phyloP scores from a whole-genome alignment of 2,113 vertebrate species.

The Cyprinodon tularosa region DNA sequence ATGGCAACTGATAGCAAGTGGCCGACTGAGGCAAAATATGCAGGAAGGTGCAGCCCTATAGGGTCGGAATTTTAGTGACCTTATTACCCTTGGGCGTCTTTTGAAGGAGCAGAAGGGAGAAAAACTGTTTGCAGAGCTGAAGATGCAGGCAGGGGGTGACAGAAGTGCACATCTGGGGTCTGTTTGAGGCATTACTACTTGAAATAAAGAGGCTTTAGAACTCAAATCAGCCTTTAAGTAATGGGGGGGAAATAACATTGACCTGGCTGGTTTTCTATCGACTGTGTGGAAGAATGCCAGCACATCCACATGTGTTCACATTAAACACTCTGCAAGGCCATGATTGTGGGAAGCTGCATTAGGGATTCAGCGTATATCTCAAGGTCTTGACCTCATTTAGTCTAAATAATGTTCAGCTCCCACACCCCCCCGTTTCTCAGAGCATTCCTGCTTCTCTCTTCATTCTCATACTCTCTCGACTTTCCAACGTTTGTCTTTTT shows the following conservation, averaged over 20 bases:
- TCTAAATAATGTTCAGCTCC: slow-evolving; percentile 74
- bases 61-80: slow-evolving; percentile 53
- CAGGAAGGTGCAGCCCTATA: slow-evolving; percentile 45
- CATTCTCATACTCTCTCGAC: slow-evolving; percentile 7
- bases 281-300: slow-evolving; percentile 20
- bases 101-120: slow-evolving; percentile 12
- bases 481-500: slow-evolving; percentile 1
- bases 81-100: slow-evolving; percentile 29
- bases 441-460: slow-evolving; percentile 12
- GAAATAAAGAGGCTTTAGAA: slow-evolving; percentile 30
- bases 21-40: slow-evolving; percentile 48
- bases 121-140: slow-evolving; percentile 2
- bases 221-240: slow-evolving; percentile 42
- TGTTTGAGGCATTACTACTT: slow-evolving; percentile 13
- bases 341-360: slow-evolving; percentile 53
- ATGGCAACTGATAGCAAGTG: slow-evolving; percentile 54
- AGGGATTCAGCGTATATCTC: slow-evolving; percentile 74
- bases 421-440: slow-evolving; percentile 48
- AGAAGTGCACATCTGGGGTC: slow-evolving; percentile 6
- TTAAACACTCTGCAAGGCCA: slow-evolving; percentile 24
- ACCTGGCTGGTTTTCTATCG: slow-evolving; percentile 55
- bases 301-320: slow-evolving; percentile 25
- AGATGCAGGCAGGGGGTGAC: background rate
- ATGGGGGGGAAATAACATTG: slow-evolving; percentile 35
- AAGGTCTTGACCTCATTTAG: slow-evolving; percentile 81